A percentile compares a stretch with the other conserved stretches of the same genome.
phyloP scores from a whole-genome alignment of 2,888 invertebrate species.

The Euclidia mi region DNA sequence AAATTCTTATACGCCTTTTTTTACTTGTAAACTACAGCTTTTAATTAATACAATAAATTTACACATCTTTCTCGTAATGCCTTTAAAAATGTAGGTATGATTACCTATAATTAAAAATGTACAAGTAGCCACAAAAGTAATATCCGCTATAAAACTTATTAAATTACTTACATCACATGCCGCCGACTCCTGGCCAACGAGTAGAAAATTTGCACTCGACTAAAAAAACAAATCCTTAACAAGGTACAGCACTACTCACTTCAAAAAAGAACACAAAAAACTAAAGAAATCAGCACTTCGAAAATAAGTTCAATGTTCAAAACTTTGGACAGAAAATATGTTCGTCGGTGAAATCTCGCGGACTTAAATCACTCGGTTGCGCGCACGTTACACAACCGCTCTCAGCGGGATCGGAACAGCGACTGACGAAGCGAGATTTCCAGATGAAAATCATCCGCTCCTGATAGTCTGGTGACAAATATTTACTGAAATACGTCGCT shows the following conservation, averaged over 20 bases:
- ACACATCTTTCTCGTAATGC: constrained; percentile 6
- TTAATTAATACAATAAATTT: not conserved
- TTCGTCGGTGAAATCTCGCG: constrained; percentile 28
- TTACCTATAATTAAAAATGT: no score
- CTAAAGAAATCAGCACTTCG: constrained; percentile 25
- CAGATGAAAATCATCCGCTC: constrained; percentile 17
- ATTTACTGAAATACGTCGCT: constrained; percentile 48
- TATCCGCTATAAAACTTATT: constrained; percentile 32
- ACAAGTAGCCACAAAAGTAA: constrained; percentile 19
- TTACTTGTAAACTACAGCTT: not conserved
- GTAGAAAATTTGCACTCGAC: constrained; percentile 25
- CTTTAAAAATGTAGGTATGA: no score
- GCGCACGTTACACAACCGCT: constrained; percentile 36
- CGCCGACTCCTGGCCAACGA: constrained; percentile 20
- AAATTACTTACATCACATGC: constrained; percentile 53
- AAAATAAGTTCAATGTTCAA: constrained; percentile 15
- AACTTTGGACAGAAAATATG: constrained; percentile 9
- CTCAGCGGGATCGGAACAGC: constrained; percentile 36
- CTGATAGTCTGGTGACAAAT: constrained; percentile 36
- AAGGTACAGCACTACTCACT: constrained; percentile 36
- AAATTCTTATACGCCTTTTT: not conserved
- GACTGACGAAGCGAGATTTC: constrained; percentile 41
- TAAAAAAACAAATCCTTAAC: constrained; percentile 22
- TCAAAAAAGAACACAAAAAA: constrained; percentile 14
- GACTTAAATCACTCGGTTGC: constrained; percentile 29